A percentile compares a stretch with the other conserved stretches of the same genome.
phyloP scores from a whole-genome alignment of 2,888 invertebrate species.

The Sturmia bella region DNA sequence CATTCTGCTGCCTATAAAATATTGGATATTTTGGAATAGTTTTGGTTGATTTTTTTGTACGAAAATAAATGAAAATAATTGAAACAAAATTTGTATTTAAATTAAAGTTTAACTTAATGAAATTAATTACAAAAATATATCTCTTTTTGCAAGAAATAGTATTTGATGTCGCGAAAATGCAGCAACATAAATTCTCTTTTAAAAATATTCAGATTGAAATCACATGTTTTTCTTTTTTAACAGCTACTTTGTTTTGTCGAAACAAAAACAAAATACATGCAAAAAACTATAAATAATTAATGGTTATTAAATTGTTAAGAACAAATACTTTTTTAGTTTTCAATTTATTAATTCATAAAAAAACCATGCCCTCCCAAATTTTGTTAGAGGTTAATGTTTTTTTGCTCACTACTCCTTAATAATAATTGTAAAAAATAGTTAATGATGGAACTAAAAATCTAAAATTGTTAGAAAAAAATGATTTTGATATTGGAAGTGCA shows the following conservation, averaged over 20 bases:
- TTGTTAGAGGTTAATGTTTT: conserved; percentile 51
- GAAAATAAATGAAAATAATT: conserved; percentile 26
- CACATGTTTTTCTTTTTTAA: conserved; percentile 11
- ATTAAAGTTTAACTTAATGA: conserved; percentile 27
- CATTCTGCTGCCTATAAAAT: conserved; percentile 82
- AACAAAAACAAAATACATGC: conserved; percentile 46
- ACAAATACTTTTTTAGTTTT: not conserved
- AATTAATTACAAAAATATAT: conserved; percentile 30
- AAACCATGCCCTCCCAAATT: conserved; percentile 74
- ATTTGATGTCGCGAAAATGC: conserved; percentile 45
- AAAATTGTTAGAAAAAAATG: too few species aligned
- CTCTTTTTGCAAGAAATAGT: not conserved
- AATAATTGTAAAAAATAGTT: too few species aligned
- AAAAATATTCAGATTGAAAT: conserved; percentile 44
- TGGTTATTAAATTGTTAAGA: conserved; percentile 2
- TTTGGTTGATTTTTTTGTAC: conserved; percentile 52
- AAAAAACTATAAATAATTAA: not conserved
- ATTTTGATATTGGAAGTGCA: too few species aligned
- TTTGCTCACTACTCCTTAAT: conserved; percentile 23
- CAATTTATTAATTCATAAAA: conserved; percentile 37
- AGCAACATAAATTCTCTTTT: conserved; percentile 56
- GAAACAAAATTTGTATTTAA: conserved; percentile 54
- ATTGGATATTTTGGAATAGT: conserved; percentile 64
- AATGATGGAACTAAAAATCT: too few species aligned
- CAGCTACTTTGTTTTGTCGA: conserved; percentile 39